phyloP scores from a whole-genome alignment of 2,113 vertebrate species.

The Onychorhynchus coronatus region DNA sequence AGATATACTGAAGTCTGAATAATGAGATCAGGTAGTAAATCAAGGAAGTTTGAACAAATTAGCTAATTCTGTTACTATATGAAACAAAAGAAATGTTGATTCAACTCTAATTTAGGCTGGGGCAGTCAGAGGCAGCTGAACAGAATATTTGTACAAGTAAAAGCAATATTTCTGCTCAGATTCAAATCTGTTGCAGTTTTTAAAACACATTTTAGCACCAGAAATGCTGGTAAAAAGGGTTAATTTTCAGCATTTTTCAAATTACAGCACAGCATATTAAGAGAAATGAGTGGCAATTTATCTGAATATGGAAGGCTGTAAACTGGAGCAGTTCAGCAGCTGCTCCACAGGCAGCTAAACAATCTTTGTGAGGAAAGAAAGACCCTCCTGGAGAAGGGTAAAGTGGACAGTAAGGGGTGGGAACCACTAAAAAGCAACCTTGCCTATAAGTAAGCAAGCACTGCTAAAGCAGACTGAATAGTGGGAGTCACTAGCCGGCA shows the following conservation, averaged over 20 bases:
- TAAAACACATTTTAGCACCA: background rate
- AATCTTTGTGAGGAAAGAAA: background rate
- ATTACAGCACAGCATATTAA: conserved; percentile 30
- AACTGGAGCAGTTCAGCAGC: conserved; percentile 28
- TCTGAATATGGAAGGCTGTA: conserved; percentile 34
- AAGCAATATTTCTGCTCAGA: background rate
- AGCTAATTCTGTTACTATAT: background rate
- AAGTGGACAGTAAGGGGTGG: background rate
- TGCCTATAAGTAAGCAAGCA: background rate
- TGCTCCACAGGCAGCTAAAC: conserved; percentile 32
- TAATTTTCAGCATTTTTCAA: conserved; percentile 26
- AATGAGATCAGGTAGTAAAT: background rate
- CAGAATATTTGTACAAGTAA: background rate
- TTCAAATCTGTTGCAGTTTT: background rate
- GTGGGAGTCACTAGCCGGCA: background rate
- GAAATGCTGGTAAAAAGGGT: background rate
- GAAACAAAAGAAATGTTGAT: background rate
- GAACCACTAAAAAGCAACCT: background rate
- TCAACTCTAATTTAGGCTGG: background rate
- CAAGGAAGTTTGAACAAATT: background rate
- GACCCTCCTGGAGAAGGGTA: background rate
- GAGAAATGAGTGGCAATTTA: conserved; percentile 38
- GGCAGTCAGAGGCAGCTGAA: background rate
- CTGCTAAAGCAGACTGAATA: background rate
- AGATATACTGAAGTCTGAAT: background rate